Base-by-base conservation (phyloP, 2,888 invertebrate species). In the Pomacea canaliculata region DNA sequence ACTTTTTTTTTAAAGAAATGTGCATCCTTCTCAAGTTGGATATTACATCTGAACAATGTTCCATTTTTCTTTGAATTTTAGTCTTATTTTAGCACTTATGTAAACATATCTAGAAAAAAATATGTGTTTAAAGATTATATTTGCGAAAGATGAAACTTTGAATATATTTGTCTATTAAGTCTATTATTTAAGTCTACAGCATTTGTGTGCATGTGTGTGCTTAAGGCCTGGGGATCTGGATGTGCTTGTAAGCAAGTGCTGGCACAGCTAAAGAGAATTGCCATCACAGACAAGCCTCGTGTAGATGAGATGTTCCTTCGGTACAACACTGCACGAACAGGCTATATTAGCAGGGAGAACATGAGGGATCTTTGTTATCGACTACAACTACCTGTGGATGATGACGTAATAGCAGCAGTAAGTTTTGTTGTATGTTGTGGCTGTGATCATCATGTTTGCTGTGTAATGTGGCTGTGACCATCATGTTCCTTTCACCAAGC, bases 221-320 rank as follows among this genome's bases (percentile, higher is more conserved):
- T 18, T n/a, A 82, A 88, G 87, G 60, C 82, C 83, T 51, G 90
- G 89, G 37, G 90, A 90, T 76, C 82, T 90, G 16, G 81, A 86
- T 12, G 78, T 79, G 46, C 80, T 91, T 70, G 90, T 89, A 73
- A 74, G 46, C 91, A 91, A 79, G 87, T 91, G 4, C 83, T 87
- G 77, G 87, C 88, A 71, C 91, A 91, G 82, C 83, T 91, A 78
- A 90, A 91, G 85, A 89, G 89, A 83, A 87, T 90, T 62, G 89
- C 89, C 66, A 89, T 91, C 79, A 91, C 91, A 19, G 89, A 89
- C 81, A 89, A 86, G 76, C 85, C 85, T 19, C 83, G 90, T 27
- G 86, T 89, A 19, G 89, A 90, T 81, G 86, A 87, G 76, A 89
- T 91, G 89, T 91, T 91, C 85, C 83, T 91, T 51, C 82, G 88